Conservation (phyloP, 2,797 vertebrate genomes). For the Rhynchonycteris naso region DNA sequence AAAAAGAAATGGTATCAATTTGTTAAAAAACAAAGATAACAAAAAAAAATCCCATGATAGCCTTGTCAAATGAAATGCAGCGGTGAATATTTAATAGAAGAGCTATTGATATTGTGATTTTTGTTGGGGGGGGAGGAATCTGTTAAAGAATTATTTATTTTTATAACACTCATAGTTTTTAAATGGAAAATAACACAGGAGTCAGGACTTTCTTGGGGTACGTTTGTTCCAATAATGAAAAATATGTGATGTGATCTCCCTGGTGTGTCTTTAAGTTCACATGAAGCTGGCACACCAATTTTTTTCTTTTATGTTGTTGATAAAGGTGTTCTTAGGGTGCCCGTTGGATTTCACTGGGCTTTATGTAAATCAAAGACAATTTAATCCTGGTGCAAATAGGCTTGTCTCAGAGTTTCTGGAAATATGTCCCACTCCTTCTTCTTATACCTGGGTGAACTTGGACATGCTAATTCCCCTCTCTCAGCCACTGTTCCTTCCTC, state of each 20-base stretch:
- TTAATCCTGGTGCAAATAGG: background rate
- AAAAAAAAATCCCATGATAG: background rate
- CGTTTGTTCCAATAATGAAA: background rate
- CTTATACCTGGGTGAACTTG: background rate
- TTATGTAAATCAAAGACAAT: background rate
- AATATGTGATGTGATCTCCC: background rate
- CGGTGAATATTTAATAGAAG: background rate
- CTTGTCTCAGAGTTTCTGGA: background rate
- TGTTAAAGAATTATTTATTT: background rate
- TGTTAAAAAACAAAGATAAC: background rate
- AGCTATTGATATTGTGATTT: background rate
- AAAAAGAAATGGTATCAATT: background rate
- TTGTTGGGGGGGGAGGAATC: background rate
- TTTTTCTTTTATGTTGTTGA: background rate
- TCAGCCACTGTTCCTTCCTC: background rate
- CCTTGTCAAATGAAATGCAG: background rate
- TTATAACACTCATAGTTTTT: background rate
- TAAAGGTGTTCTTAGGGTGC: background rate
- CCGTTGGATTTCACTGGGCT: background rate
- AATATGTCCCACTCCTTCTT: background rate
- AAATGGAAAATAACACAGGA: background rate
- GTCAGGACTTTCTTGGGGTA: background rate
- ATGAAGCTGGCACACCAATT: background rate
- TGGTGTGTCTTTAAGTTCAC: background rate
- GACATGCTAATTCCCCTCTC: background rate